phyloP scores from a whole-genome alignment of 2,113 vertebrate species.

The Pollachius pollachius region DNA sequence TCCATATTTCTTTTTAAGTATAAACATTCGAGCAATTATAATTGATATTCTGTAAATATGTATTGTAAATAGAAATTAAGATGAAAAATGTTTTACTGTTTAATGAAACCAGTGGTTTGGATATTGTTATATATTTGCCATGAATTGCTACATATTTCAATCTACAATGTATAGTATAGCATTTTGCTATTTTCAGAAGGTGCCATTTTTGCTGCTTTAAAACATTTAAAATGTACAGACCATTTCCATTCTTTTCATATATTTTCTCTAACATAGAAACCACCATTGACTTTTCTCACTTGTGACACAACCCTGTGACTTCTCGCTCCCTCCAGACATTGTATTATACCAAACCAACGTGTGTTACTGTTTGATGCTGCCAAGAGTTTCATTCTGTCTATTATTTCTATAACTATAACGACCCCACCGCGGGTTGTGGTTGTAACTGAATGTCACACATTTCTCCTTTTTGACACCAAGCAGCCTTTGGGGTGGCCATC shows the following conservation, averaged over 20 bases:
- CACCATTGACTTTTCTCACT: slow-evolving; percentile 16
- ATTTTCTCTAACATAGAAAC: slow-evolving; percentile 22
- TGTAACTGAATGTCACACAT: slow-evolving; percentile 71
- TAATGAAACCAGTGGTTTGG: slow-evolving; percentile 14
- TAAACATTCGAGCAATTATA: slow-evolving; percentile 65
- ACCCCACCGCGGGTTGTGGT: slow-evolving; percentile 38
- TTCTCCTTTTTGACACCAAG: slow-evolving; percentile 59
- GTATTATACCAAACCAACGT: slow-evolving; percentile 6
- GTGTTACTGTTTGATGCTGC: slow-evolving; percentile 21
- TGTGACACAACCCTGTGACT: slow-evolving; percentile 16
- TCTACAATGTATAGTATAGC: slow-evolving; percentile 13
- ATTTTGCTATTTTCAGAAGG: slow-evolving; percentile 35
- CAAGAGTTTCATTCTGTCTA: slow-evolving; percentile 41
- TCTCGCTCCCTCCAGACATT: slow-evolving; percentile 21
- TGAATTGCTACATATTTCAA: slow-evolving; percentile 52
- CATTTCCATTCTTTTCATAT: slow-evolving; percentile 50
- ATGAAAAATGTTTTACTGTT: slow-evolving; percentile 57
- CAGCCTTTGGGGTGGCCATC: slow-evolving; percentile 36
- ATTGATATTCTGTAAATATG: slow-evolving; percentile 60
- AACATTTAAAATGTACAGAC: slow-evolving; percentile 26
- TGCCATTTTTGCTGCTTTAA: slow-evolving; percentile 56
- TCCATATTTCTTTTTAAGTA: slow-evolving; percentile 51
- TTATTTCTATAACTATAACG: slow-evolving; percentile 58
- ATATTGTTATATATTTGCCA: slow-evolving; percentile 37
- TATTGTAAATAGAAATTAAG: slow-evolving; percentile 74